phyloP scores from a whole-genome alignment of 2,797 vertebrate genomes.

The Ibycter americanus region DNA sequence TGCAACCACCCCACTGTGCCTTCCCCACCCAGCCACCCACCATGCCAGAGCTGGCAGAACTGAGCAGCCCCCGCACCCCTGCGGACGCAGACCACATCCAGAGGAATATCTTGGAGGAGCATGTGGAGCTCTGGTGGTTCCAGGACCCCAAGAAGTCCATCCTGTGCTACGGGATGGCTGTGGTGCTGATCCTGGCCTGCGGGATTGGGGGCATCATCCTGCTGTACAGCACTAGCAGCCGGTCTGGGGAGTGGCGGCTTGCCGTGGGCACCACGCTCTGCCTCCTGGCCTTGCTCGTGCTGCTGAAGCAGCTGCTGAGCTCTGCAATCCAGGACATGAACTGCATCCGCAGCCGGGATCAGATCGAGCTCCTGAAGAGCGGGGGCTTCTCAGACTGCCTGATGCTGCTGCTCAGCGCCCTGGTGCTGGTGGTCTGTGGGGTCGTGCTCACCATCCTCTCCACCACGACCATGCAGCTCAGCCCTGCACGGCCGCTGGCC shows the following conservation, averaged over 20 bases:
- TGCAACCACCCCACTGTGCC: not conserved
- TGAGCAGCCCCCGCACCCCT: conserved; percentile 72
- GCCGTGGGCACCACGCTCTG: conserved; percentile 89
- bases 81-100: conserved; percentile 82
- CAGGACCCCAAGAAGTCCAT: conserved; percentile 90
- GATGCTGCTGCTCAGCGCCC: conserved; percentile 86
- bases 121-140: conserved; percentile 99
- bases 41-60: conserved; percentile 86
- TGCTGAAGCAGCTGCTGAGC: conserved; percentile 96
- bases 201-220: conserved; percentile 91
- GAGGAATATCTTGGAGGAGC: conserved; percentile 90
- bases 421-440: conserved; percentile 87
- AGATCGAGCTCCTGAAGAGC: conserved; percentile 90
- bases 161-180: conserved; percentile 89
- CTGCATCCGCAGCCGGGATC: conserved; percentile 88
- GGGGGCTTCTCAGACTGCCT: conserved; percentile 89
- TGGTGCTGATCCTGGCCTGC: conserved; percentile 88
- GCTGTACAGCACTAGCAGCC: conserved; percentile 93
- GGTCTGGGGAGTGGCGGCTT: conserved; percentile 93
- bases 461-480: conserved; percentile 78
- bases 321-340: conserved; percentile 99
- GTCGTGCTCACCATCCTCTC: conserved; percentile 86
- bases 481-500: conserved; percentile 83
- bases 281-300: conserved; percentile 89
- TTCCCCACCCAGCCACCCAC: not conserved